A percentile compares a stretch with the other conserved stretches of the same genome.
These are phyloP conservation scores for Drosophila kepulauana DNA, from an alignment of 1,140 invertebrate species.

Conservation along the genomic window DNA sequence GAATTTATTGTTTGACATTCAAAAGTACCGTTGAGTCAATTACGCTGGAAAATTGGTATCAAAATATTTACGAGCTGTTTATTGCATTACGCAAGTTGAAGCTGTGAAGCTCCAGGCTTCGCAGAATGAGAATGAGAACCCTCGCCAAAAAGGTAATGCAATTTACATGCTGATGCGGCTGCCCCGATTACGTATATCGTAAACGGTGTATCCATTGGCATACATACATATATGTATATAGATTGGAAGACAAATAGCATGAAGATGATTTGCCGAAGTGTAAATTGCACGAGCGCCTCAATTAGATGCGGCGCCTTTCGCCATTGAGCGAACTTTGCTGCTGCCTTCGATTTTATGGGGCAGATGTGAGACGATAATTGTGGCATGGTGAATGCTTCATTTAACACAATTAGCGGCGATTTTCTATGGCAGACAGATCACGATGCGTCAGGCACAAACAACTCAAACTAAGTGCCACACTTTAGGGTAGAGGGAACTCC, in stretches of 20 bases:
- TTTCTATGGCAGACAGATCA: background rate
- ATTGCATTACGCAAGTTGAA: slow-evolving; percentile 77
- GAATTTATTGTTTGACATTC: slow-evolving; percentile 83
- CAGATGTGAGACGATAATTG: slow-evolving; percentile 10
- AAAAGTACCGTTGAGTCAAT: slow-evolving; percentile 81
- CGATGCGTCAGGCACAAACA: background rate
- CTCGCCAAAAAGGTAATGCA: slow-evolving; percentile 60
- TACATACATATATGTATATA: background rate
- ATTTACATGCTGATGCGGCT: slow-evolving; percentile 71
- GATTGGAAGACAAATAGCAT: slow-evolving; percentile 47
- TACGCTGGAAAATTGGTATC: slow-evolving; percentile 82
- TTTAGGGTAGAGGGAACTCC: background rate
- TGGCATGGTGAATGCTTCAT: slow-evolving; percentile 25
- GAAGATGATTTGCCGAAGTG: slow-evolving; percentile 52
- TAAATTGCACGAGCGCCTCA: slow-evolving; percentile 56
- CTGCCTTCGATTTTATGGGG: background rate
- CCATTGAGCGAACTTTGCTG: slow-evolving; percentile 2
- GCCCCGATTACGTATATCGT: slow-evolving; percentile 51
- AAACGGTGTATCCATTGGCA: slow-evolving; percentile 45
- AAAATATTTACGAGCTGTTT: slow-evolving; percentile 84
- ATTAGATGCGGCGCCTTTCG: slow-evolving; percentile 35
- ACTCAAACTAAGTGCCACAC: background rate
- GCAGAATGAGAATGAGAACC: slow-evolving; percentile 5
- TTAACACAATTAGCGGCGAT: slow-evolving; percentile 24
- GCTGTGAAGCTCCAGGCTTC: slow-evolving; percentile 14